Evolutionary conservation across 2,113 vertebrate genomes (phyloP).

Genomic region (Crotalus tigris): DNA sequence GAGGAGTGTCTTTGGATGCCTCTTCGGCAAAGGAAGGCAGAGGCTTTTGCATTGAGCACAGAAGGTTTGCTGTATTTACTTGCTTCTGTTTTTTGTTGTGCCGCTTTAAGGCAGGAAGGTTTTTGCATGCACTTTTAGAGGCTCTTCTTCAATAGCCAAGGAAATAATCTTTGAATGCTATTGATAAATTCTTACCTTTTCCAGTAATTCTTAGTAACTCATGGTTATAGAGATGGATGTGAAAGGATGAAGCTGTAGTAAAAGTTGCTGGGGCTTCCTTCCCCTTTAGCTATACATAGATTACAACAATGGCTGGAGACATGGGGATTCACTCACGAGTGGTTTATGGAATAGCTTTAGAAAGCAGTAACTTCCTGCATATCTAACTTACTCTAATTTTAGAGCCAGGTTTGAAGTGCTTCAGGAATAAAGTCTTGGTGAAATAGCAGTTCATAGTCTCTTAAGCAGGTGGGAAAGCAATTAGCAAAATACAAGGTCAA

Average conservation of each 20-base stretch:
- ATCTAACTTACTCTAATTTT: not conserved
- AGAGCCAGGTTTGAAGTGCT: not conserved
- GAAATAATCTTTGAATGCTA: not conserved
- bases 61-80: slow-evolving; percentile 65
- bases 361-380: not conserved
- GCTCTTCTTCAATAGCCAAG: not conserved
- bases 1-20: slow-evolving; percentile 70
- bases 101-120: not conserved
- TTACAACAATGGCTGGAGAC: not conserved
- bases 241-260: not conserved
- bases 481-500: fast-evolving
- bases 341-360: not conserved
- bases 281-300: slow-evolving; percentile 6
- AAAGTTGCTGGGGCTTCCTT: not conserved
- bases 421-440: not conserved
- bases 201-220: not conserved
- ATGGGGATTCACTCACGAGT: not conserved
- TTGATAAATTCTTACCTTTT: not conserved
- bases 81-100: slow-evolving; percentile 15
- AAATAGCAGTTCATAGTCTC: not conserved
- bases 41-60: slow-evolving; percentile 50
- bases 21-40: slow-evolving; percentile 63
- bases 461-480: not conserved
- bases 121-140: not conserved
- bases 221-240: not conserved